Conservation (phyloP, 2,113 vertebrate species). For the Embiotoca jacksoni region DNA sequence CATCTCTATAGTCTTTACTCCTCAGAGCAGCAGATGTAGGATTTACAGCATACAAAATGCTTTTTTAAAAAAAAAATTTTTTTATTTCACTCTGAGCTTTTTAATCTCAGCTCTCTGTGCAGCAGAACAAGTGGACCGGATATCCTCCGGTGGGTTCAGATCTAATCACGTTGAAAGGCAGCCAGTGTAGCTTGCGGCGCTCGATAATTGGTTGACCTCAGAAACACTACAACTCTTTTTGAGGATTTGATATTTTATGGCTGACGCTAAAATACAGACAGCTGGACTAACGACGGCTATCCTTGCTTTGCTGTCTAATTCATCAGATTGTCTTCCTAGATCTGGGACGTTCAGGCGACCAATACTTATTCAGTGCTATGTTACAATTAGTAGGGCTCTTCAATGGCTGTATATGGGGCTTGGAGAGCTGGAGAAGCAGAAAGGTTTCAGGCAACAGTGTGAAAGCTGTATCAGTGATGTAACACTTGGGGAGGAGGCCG, state of each 20-base stretch:
- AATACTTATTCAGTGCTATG: conserved; percentile 47
- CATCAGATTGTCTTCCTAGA: conserved; percentile 48
- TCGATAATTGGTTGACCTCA: conserved; percentile 72
- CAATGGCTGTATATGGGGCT: conserved; percentile 46
- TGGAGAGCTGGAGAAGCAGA: conserved; percentile 33
- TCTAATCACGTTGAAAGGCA: conserved; percentile 71
- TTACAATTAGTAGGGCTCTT: conserved; percentile 51
- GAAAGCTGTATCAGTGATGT: conserved; percentile 17
- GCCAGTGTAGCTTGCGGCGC: conserved; percentile 61
- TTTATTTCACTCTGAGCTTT: conserved; percentile 50
- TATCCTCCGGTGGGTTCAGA: conserved; percentile 67
- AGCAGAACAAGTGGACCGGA: conserved; percentile 55
- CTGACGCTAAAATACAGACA: conserved; percentile 47
- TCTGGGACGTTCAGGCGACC: conserved; percentile 32
- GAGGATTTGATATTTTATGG: conserved; percentile 66
- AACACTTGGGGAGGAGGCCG: not conserved
- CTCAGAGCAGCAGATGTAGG: conserved; percentile 34
- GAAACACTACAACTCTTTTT: conserved; percentile 64
- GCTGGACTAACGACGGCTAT: conserved; percentile 46
- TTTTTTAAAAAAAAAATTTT: not conserved
- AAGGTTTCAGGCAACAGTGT: conserved; percentile 23
- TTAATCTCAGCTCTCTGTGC: conserved; percentile 52
- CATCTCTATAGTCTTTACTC: conserved; percentile 19
- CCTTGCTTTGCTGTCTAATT: conserved; percentile 50
- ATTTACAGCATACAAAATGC: conserved; percentile 39